A percentile compares a stretch with the other conserved stretches of the same genome.
These are phyloP conservation scores for Drosophila ohnishii DNA, from an alignment of 1,140 invertebrate species.

Conservation along the genomic window DNA sequence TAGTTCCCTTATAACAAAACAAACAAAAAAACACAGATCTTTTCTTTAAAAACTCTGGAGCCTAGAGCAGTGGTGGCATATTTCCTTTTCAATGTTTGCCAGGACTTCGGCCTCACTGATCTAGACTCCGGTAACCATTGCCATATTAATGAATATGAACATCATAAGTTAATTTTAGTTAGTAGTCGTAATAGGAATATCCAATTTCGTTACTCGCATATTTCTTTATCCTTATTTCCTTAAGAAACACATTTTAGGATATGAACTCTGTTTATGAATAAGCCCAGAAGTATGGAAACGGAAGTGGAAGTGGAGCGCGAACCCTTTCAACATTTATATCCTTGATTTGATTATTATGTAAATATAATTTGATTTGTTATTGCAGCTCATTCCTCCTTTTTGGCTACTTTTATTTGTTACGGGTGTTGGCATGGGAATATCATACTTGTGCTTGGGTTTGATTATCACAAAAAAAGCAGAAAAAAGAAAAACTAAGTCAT, in stretches of 20 bases:
- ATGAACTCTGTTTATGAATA: constrained; percentile 21
- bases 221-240: constrained; percentile 1
- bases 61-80: neutral
- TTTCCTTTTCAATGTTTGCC: too few relatives aligned
- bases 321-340: constrained; percentile 36
- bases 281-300: neutral
- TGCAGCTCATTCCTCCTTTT: constrained; percentile 41
- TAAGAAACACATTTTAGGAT: constrained; percentile 32
- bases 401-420: constrained; percentile 56
- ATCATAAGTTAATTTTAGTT: constrained; percentile 27
- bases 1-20: neutral
- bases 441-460: constrained; percentile 7
- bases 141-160: constrained; percentile 12
- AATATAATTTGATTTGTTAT: constrained; percentile 78
- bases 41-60: constrained; percentile 5
- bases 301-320: constrained; percentile 1
- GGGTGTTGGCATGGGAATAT: constrained; percentile 65
- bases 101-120: neutral
- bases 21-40: neutral
- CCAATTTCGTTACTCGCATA: constrained; percentile 13
- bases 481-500: constrained; percentile 46
- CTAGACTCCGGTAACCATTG: constrained; percentile 10
- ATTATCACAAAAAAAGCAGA: constrained; percentile 22
- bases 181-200: neutral
- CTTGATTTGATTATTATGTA: constrained; percentile 70